A percentile compares a stretch with the other conserved stretches of the same genome.
Conservation (phyloP, 2,888 invertebrate genomes). For the Lamellibrachia columna region DNA sequence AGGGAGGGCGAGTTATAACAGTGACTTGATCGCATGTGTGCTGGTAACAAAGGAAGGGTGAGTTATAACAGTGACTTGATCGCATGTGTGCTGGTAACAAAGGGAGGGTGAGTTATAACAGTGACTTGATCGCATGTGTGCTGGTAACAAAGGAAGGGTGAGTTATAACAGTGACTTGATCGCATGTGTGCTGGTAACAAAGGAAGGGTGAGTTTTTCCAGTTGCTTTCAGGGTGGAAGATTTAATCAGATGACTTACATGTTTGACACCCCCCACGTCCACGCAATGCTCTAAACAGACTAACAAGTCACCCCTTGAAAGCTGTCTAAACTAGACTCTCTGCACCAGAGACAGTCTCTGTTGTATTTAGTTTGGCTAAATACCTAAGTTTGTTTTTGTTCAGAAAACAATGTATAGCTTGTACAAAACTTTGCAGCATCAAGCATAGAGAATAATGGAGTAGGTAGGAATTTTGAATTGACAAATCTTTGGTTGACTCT, state of each 20-base stretch:
- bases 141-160: no score
- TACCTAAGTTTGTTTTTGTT: background rate
- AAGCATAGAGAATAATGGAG: background rate
- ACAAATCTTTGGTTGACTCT: background rate
- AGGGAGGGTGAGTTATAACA: no score
- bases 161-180: no score
- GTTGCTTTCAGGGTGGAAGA: background rate
- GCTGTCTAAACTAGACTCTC: background rate
- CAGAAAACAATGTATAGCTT: background rate
- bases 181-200: slow-evolving; percentile 75
- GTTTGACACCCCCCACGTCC: no score
- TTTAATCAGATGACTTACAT: background rate
- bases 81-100: no score
- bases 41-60: no score
- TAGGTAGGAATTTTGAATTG: background rate
- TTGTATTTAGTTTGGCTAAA: background rate
- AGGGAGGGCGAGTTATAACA: no score
- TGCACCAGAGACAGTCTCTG: background rate
- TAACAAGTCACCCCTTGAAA: background rate
- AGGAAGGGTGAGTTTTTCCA: slow-evolving; percentile 71
- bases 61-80: no score
- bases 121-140: no score
- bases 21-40: no score
- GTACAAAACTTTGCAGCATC: background rate
- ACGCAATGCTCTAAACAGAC: background rate